These are phyloP conservation scores for Carduelis carduelis DNA, from an alignment of 2,797 vertebrate species.

Conservation along the genomic window DNA sequence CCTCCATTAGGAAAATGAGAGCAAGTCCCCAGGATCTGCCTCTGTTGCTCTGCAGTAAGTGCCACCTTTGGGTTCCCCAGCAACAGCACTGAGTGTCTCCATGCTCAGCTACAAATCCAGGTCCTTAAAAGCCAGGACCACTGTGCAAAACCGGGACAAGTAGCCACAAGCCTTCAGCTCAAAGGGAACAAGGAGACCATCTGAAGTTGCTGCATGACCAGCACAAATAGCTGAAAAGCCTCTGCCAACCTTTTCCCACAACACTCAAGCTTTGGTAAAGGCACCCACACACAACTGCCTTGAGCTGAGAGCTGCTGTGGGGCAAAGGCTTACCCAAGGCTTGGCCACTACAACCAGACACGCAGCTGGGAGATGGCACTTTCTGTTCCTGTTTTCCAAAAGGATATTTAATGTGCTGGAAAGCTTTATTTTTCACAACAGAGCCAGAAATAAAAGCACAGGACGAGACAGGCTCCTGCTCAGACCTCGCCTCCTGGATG, in stretches of 20 bases:
- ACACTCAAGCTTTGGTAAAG: not conserved
- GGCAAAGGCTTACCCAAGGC: not conserved
- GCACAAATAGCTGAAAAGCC: not conserved
- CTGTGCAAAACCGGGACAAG: not conserved
- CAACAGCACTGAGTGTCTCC: not conserved
- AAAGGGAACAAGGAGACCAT: not conserved
- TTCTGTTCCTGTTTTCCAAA: not conserved
- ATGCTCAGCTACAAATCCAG: not conserved
- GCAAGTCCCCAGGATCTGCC: fast-evolving
- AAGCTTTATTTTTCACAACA: not conserved
- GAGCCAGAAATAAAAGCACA: not conserved
- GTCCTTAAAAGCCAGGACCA: not conserved
- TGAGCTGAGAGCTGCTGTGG: not conserved
- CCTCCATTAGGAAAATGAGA: not conserved
- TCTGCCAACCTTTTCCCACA: not conserved
- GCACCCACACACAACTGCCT: fast-evolving
- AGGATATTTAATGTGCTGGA: not conserved
- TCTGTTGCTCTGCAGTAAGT: not conserved
- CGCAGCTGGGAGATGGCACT: fast-evolving
- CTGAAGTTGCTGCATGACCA: not conserved
- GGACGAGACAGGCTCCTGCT: fast-evolving
- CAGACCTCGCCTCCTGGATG: not conserved
- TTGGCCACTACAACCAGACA: not conserved
- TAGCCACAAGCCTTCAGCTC: not conserved
- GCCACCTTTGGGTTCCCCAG: not conserved